Conservation (phyloP, 2,113 vertebrate species). For the Stegastes partitus region DNA sequence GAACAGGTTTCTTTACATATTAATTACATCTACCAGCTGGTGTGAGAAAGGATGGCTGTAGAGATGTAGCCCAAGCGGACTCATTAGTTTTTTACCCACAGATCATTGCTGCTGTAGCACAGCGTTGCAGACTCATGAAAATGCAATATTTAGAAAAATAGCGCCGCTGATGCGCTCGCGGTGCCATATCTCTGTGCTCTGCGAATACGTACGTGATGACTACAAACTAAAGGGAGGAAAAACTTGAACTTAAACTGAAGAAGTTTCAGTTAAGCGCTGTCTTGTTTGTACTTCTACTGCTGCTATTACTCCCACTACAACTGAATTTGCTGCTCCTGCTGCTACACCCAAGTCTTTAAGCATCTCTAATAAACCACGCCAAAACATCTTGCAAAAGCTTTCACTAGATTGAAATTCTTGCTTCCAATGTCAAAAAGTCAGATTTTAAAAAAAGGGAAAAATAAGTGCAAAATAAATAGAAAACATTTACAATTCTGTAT, state of each 20-base stretch:
- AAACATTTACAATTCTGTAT: background rate
- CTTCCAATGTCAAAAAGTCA: background rate
- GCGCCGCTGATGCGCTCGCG: no score
- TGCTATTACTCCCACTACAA: constrained; percentile 3
- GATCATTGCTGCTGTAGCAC: constrained; percentile 49
- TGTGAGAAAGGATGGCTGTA: constrained; percentile 40
- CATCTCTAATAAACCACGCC: background rate
- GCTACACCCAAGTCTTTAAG: background rate
- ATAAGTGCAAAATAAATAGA: background rate
- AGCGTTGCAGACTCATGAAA: constrained; percentile 41
- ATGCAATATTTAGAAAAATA: constrained; percentile 16
- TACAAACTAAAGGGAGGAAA: no score
- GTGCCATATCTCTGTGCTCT: no score
- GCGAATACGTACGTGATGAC: no score
- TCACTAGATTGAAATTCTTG: background rate
- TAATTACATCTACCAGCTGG: constrained; percentile 78
- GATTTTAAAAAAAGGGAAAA: background rate
- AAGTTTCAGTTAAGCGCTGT: constrained; percentile 26
- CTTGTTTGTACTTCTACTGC: background rate
- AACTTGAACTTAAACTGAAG: background rate
- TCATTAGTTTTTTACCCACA: constrained; percentile 73
- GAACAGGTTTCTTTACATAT: constrained; percentile 81
- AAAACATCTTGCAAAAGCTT: background rate
- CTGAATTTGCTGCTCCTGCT: constrained; percentile 1
- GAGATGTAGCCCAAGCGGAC: constrained; percentile 62